Conservation (phyloP, 2,888 invertebrate genomes). For the Latrodectus hesperus region DNA sequence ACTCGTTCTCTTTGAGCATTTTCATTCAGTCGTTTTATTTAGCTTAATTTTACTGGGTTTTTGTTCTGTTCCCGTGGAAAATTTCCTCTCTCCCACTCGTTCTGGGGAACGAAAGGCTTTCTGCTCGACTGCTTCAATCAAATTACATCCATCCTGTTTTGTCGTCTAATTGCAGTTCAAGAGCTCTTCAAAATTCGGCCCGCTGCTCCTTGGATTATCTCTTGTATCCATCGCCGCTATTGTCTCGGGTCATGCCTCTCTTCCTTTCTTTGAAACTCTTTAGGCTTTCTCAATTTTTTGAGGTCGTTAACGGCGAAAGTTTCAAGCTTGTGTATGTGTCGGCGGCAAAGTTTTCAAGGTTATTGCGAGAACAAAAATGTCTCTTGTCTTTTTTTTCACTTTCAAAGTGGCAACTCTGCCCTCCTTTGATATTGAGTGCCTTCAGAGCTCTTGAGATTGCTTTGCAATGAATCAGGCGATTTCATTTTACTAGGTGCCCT, state of each 20-base stretch:
- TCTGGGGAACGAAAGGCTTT: background rate
- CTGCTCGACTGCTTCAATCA: constrained; percentile 31
- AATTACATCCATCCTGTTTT: constrained; percentile 60
- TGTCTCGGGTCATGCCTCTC: constrained; percentile 53
- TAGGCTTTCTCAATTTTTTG: constrained; percentile 34
- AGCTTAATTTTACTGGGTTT: background rate
- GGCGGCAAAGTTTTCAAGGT: constrained; percentile 43
- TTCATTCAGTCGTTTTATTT: background rate
- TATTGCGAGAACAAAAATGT: constrained; percentile 15
- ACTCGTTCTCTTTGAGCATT: too few species aligned
- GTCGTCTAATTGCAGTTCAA: constrained; percentile 37
- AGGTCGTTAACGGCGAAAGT: constrained; percentile 64
- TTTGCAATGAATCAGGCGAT: background rate
- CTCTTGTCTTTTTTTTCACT: background rate
- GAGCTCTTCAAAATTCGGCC: constrained; percentile 32
- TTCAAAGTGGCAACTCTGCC: background rate
- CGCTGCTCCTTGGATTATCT: constrained; percentile 11
- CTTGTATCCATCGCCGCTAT: constrained; percentile 16
- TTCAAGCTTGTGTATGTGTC: background rate
- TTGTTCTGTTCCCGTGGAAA: background rate
- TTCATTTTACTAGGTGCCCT: background rate
- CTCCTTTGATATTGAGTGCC: background rate
- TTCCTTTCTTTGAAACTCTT: constrained; percentile 28
- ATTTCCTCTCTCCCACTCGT: background rate
- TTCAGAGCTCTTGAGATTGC: background rate